Evolutionary conservation across 23 tunicate genomes (phyloP).

Genomic region (Styela clava): DNA sequence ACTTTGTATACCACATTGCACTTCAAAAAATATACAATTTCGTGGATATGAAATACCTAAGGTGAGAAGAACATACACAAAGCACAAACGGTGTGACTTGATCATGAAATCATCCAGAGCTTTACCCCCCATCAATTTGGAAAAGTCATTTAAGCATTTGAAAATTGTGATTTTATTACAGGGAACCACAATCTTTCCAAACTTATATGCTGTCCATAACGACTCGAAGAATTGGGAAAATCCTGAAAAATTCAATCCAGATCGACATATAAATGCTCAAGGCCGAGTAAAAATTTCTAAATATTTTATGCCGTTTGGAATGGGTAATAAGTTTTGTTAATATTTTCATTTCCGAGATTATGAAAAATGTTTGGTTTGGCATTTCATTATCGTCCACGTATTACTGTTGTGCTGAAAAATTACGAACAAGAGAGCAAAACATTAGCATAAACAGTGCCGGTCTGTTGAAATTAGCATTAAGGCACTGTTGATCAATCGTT

Average conservation of each 20-base stretch:
- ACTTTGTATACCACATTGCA: slow-evolving; percentile 1
- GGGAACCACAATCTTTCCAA: background rate
- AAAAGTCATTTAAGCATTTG: too few species aligned
- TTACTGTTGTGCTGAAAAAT: too few species aligned
- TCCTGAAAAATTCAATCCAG: slow-evolving; percentile 16
- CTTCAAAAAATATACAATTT: background rate
- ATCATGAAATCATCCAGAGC: too few species aligned
- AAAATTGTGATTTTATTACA: too few species aligned
- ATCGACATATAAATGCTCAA: background rate
- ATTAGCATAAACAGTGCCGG: too few species aligned
- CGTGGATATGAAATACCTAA: slow-evolving; percentile 2
- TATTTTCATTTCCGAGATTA: too few species aligned
- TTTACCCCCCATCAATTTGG: too few species aligned
- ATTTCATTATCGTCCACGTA: too few species aligned
- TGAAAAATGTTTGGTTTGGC: too few species aligned
- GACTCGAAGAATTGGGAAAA: background rate
- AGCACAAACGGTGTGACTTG: background rate
- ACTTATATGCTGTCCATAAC: slow-evolving; percentile 13
- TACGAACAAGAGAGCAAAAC: too few species aligned
- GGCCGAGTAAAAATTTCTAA: background rate
- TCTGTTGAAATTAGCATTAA: too few species aligned
- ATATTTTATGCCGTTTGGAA: slow-evolving; percentile 14
- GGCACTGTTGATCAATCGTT: too few species aligned
- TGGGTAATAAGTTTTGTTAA: slow-evolving; percentile 3
- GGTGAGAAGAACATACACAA: background rate